Base-by-base conservation (phyloP, 1,140 invertebrate genomes). In the Drosophila mauritiana region DNA sequence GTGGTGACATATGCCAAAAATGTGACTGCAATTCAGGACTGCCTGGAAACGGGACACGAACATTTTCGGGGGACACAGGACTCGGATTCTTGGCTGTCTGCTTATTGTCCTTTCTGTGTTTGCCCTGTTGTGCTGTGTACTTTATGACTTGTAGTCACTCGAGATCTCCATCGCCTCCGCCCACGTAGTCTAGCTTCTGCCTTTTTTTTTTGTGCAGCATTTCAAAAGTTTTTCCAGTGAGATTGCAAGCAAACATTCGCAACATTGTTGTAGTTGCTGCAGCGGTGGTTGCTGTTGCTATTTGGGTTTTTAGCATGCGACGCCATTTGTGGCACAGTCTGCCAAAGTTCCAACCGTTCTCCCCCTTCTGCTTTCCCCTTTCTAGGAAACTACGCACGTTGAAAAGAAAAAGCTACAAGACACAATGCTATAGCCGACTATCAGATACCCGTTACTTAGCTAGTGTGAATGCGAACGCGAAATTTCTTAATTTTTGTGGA, bases 111-210 rank as follows among this genome's bases (percentile, higher is more conserved):
- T 55, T 31, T 58, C 58, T 20, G 27, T 72, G 74, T 75, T 78
- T 68, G 64, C 45, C 63, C 58, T 72, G 65, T 73, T 72, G 22
- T 79, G 43, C 55, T 88, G 62, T 78, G 79, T 79, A 88, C 74
- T 86, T 88, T 86, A 86, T 88, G 79, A 88, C 82, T 88, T 88
- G 78, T 86, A 78, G 82, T 80, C 78, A 74, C 68, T 73, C 67
- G 67, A 77, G 56, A 70, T 83, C 36, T 59, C 45, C 55, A 51
- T 36, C 52, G 53, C 46, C 27, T 13, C 31, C 52, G 2, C 62
- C 12, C 39, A 40, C 56, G 15, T 34, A 40, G 34, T 70, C 36
- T 52, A 36, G 49, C 36, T 58, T 55, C n/a, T 45, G 6, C 10
- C 17, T 4, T 34, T 10, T 20, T 46, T 46, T 49, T 48, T 39